Evolutionary conservation across 2,888 invertebrate genomes (phyloP), one percentile per base, ranked within the genome.

Genomic region (Pegoplata infirma): DNA sequence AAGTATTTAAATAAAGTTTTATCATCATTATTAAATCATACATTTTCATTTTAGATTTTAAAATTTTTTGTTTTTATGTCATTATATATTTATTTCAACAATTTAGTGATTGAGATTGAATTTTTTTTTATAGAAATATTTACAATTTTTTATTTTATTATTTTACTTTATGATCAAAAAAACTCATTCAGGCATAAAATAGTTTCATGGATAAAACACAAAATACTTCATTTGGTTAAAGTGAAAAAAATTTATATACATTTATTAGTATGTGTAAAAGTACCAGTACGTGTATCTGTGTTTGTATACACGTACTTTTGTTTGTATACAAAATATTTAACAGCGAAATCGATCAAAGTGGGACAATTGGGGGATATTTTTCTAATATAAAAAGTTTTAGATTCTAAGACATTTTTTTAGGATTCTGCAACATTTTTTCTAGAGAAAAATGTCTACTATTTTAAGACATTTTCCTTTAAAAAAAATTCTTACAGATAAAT

Each of bases 121-220:
- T 32, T 32, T 32, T 32, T 32, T 32, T 32, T 32, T 32, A 10
- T 32, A 3, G 3, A 32, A 32, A 32, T 32, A 32, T 32, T 32
- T 28, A 28, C 6, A 32, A 32, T 32, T 32, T 32, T 32, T 32
- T 32, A 2, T 28, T 5, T 1, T 1, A 5, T 28, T 23, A 23
- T 5, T 32, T 32, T 32, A 3, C 32, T 32, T 32, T 32, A 32
- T n/a, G n/a, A n/a, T 32, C 32, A 32, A 32, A 40, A 40, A 59
- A 46, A 49, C 16, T 28, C 67, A 79, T 19, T 75, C 71, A 71
- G 51, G 61, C 71, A 63, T 79, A 36, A 72, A 75, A 71, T 67
- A 23, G 61, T 63, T 74, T 79, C 36, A 12, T 12, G 32, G 32
- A 12, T 10, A 32, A 32, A 28, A 28, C 4, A 28, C 6, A 28